A percentile compares a stretch with the other conserved stretches of the same genome.
phyloP scores from a whole-genome alignment of 2,888 invertebrate species.

The Apocheima hispidaria region DNA sequence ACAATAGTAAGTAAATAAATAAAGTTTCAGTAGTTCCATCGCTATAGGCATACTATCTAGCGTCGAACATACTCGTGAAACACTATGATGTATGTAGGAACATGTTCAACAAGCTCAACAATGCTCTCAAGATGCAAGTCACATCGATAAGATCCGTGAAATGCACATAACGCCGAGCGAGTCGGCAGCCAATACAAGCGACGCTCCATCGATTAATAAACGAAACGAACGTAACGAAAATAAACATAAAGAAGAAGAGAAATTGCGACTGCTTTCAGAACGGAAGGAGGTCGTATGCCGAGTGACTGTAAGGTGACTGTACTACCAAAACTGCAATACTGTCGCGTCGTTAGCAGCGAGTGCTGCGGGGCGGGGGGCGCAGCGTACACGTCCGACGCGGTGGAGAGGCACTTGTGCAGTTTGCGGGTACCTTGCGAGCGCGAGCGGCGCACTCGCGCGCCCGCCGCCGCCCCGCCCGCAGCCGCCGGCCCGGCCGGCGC shows the following conservation, averaged over 20 bases:
- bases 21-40: slow-evolving; percentile 12
- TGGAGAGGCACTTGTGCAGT: slow-evolving; percentile 96
- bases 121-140: slow-evolving; percentile 43
- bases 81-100: slow-evolving; percentile 13
- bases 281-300: slow-evolving; percentile 71
- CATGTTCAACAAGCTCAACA: slow-evolving; percentile 37
- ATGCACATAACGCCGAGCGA: slow-evolving; percentile 25
- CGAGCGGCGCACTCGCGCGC: slow-evolving; percentile 89
- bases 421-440: slow-evolving; percentile 98
- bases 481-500: slow-evolving; percentile 53
- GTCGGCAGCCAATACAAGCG: slow-evolving; percentile 21
- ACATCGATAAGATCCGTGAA: slow-evolving; percentile 34
- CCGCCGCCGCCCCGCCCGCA: slow-evolving; percentile 78
- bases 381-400: slow-evolving; percentile 93
- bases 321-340: slow-evolving; percentile 98
- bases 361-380: slow-evolving; percentile 87
- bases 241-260: slow-evolving; percentile 63
- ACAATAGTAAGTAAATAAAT: slow-evolving; percentile 29
- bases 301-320: slow-evolving; percentile 88
- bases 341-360: slow-evolving; percentile 93
- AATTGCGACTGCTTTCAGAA: slow-evolving; percentile 83
- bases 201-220: slow-evolving; percentile 32
- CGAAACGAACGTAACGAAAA: slow-evolving; percentile 48
- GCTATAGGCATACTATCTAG: slow-evolving; percentile 31
- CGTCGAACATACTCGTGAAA: slow-evolving; percentile 16